These are phyloP conservation scores for Pachymerium ferrugineum DNA, from an alignment of 2,888 invertebrate genomes.

Conservation along the genomic window DNA sequence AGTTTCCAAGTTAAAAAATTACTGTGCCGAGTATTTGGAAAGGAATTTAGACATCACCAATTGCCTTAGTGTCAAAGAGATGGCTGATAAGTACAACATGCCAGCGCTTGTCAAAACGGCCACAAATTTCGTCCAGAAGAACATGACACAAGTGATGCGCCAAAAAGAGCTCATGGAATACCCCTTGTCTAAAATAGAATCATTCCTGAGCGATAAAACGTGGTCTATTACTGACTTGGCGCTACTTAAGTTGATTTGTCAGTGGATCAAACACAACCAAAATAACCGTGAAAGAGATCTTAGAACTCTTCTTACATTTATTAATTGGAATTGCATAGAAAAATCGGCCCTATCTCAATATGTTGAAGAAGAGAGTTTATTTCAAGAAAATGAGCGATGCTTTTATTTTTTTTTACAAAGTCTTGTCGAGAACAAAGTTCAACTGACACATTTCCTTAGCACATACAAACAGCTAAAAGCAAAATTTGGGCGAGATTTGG, in stretches of 20 bases:
- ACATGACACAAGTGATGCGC: conserved; percentile 54
- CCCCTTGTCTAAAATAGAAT: conserved; percentile 51
- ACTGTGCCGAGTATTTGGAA: conserved; percentile 61
- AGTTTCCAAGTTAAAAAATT: conserved; percentile 56
- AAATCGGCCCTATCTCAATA: conserved; percentile 53
- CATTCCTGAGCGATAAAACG: conserved; percentile 54
- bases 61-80: conserved; percentile 58
- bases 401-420: conserved; percentile 55
- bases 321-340: conserved; percentile 52
- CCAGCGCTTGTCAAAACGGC: conserved; percentile 55
- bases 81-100: conserved; percentile 58
- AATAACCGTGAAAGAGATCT: conserved; percentile 54
- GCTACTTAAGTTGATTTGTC: conserved; percentile 52
- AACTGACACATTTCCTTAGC: conserved; percentile 47
- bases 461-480: conserved; percentile 37
- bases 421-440: conserved; percentile 53
- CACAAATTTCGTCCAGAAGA: conserved; percentile 54
- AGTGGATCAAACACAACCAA: conserved; percentile 55
- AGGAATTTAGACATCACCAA: conserved; percentile 58
- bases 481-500: conserved; percentile 35
- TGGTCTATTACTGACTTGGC: conserved; percentile 45
- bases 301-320: conserved; percentile 52
- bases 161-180: conserved; percentile 55
- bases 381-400: conserved; percentile 56
- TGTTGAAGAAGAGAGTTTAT: conserved; percentile 56